Percentiles rank a stretch among this genome's conserved stretches.
phyloP scores from a whole-genome alignment of 1,140 invertebrate genomes.

The Andricus grossulariae region DNA sequence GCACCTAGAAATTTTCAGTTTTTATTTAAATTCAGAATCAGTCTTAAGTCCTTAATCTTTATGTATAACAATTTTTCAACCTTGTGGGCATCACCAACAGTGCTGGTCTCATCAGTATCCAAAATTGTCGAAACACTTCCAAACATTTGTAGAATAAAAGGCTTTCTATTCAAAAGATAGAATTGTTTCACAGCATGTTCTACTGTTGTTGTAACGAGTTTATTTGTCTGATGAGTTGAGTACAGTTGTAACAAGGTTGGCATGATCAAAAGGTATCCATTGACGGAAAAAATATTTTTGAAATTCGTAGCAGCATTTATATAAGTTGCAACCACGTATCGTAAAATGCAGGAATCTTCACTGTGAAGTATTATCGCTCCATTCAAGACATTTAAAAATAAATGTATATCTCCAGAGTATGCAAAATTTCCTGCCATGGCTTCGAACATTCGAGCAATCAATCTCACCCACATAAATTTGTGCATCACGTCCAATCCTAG shows the following conservation, averaged over 20 bases:
- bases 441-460: slow-evolving; percentile 98
- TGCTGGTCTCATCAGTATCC: slow-evolving; percentile 92
- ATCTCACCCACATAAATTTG: slow-evolving; percentile 98
- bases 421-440: slow-evolving; percentile 99
- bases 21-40: slow-evolving; percentile 27
- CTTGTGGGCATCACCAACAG: slow-evolving; percentile 93
- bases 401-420: slow-evolving; percentile 96
- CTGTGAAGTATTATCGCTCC: slow-evolving; percentile 97
- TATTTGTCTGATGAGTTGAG: slow-evolving; percentile 98
- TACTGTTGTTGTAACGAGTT: slow-evolving; percentile 94
- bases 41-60: slow-evolving; percentile 3
- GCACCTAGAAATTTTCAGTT: slow-evolving; percentile 81
- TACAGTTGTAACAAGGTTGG: slow-evolving; percentile 97
- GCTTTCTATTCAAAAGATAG: slow-evolving; percentile 98
- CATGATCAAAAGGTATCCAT: slow-evolving; percentile 98
- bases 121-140: slow-evolving; percentile 97
- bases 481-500: slow-evolving; percentile 96
- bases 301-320: slow-evolving; percentile 99
- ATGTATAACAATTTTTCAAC: slow-evolving; percentile 69
- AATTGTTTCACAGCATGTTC: slow-evolving; percentile 99
- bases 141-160: slow-evolving; percentile 99
- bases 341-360: slow-evolving; percentile 95
- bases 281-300: slow-evolving; percentile 98
- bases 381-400: slow-evolving; percentile 98
- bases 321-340: slow-evolving; percentile 97